phyloP scores from a whole-genome alignment of 1,140 invertebrate species.

The Pogonomyrmex barbatus region DNA sequence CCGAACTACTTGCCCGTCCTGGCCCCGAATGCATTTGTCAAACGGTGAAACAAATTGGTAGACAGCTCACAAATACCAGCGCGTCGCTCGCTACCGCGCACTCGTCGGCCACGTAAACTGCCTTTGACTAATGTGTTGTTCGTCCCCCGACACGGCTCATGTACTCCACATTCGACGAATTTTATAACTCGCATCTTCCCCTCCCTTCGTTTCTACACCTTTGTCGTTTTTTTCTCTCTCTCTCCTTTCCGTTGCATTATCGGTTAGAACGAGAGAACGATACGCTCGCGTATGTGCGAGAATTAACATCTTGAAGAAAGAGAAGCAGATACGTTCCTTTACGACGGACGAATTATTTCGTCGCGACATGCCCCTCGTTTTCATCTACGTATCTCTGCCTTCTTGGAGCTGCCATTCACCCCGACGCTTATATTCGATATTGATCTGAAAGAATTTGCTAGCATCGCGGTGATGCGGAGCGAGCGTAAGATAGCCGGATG shows the following conservation, averaged over 20 bases:
- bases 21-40: conserved; percentile 82
- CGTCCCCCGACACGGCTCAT: conserved; percentile 80
- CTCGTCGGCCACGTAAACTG: conserved; percentile 76
- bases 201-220: conserved; percentile 1
- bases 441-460: conserved; percentile 60
- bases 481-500: conserved; percentile 53
- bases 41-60: conserved; percentile 83
- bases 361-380: not conserved
- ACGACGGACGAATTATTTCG: conserved; percentile 29
- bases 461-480: conserved; percentile 18
- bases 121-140: conserved; percentile 84
- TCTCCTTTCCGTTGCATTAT: not conserved
- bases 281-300: not conserved
- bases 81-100: conserved; percentile 44
- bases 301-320: conserved; percentile 49
- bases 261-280: not conserved
- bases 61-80: conserved; percentile 80
- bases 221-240: not conserved
- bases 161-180: conserved; percentile 79
- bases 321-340: not conserved
- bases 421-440: conserved; percentile 58
- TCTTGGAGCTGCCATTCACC: conserved; percentile 36
- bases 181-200: conserved; percentile 73
- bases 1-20: conserved; percentile 78
- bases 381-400: conserved; percentile 9